phyloP scores from a whole-genome alignment of 2,797 vertebrate species.

The Muscicapa comitata region DNA sequence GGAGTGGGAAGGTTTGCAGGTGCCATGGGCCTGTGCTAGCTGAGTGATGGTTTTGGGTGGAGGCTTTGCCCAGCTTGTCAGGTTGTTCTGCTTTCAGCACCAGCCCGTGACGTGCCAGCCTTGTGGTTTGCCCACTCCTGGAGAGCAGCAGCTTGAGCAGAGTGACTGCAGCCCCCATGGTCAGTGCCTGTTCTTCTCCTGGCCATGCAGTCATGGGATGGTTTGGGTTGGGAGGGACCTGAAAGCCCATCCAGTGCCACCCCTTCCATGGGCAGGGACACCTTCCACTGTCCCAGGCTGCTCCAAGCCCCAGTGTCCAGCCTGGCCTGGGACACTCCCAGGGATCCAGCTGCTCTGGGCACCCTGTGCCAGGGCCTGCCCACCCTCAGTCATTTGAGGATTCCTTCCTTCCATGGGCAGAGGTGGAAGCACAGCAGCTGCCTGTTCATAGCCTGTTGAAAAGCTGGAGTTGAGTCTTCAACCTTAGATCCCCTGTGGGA shows the following conservation, averaged over 20 bases:
- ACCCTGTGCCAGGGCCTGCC: neutral
- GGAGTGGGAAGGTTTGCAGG: neutral
- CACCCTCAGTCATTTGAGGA: neutral
- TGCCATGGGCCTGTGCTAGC: neutral
- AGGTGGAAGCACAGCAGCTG: neutral
- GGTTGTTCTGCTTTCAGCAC: neutral
- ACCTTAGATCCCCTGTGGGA: neutral
- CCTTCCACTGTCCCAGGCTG: rapidly evolving
- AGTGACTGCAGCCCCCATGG: neutral
- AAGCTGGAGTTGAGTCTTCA: neutral
- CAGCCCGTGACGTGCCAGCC: neutral
- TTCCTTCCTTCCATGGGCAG: neutral
- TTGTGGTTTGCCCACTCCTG: neutral
- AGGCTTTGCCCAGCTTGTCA: neutral
- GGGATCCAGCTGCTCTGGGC: neutral
- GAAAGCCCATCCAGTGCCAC: neutral
- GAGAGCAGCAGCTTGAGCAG: neutral
- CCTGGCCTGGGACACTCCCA: rapidly evolving
- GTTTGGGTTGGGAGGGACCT: neutral
- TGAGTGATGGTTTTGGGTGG: neutral
- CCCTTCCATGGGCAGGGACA: neutral
- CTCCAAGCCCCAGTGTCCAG: rapidly evolving
- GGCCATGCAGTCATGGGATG: rapidly evolving
- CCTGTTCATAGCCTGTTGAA: neutral
- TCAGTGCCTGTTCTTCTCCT: neutral